Conservation (phyloP, 1,140 invertebrate genomes). For the Drosophila virilis region DNA sequence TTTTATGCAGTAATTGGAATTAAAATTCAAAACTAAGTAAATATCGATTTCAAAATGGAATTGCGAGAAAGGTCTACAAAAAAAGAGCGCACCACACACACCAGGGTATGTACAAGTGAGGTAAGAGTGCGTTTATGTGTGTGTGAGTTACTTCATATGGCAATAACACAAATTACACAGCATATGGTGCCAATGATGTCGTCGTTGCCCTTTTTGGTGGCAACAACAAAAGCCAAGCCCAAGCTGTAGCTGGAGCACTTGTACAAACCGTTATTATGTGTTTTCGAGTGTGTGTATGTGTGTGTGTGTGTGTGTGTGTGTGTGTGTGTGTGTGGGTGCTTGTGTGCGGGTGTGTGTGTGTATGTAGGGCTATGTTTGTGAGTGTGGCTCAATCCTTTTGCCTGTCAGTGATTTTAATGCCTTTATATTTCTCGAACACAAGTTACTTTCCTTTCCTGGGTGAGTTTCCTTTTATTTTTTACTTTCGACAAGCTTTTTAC, state of each 20-base stretch:
- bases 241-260: slow-evolving; percentile 23
- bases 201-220: slow-evolving; percentile 72
- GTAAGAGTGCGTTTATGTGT: slow-evolving; percentile 21
- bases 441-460: slow-evolving; percentile 45
- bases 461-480: slow-evolving; percentile 45
- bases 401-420: slow-evolving; percentile 82
- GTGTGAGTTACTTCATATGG: slow-evolving; percentile 65
- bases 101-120: slow-evolving; percentile 13
- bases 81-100: slow-evolving; percentile 43
- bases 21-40: slow-evolving; percentile 81
- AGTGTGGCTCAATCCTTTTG: slow-evolving; percentile 76
- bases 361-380: slow-evolving; percentile 42
- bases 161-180: slow-evolving; percentile 84
- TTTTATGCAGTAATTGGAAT: slow-evolving; percentile 75
- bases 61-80: slow-evolving; percentile 40
- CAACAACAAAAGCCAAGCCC: slow-evolving; percentile 51
- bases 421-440: slow-evolving; percentile 67
- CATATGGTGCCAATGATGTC: slow-evolving; percentile 84
- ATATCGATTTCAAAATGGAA: slow-evolving; percentile 65
- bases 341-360: too few relatives aligned
- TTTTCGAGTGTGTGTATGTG: background rate
- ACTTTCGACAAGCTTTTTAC: slow-evolving; percentile 79
- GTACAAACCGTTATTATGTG: slow-evolving; percentile 32
- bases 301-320: slow-evolving; percentile 6
- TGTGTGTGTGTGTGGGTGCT: slow-evolving; percentile 24